Evolutionary conservation across 2,797 vertebrate species (phyloP), one percentile per base, ranked within the genome.

Genomic region (Petrocephalus schoutedeni): DNA sequence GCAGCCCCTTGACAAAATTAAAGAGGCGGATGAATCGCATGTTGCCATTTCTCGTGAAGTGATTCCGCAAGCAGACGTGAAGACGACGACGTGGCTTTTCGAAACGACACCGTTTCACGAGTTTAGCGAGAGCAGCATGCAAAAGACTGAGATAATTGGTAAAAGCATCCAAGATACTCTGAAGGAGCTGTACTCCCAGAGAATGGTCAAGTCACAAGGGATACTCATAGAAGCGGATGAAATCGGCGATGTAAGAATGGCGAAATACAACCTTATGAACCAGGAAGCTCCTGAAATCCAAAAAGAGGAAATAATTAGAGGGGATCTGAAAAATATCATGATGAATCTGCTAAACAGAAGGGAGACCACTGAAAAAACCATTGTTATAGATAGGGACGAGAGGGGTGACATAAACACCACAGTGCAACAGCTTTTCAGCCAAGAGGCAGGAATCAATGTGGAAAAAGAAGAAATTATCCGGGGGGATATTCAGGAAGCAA

Each of bases 71-170:
- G 96, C 94, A 1, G 97, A 99, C 57, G 97, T 99, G 56, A 98
- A 97, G 90, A 96, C 96, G 0, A 98, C 97, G 28, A 99, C 96
- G 0, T 99, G 98, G 97, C 95, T 98, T 19, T 99, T 99, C 94
- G 98, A 99, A 95, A 95, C 94, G 16, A 98, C 97, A 6, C 96
- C 97, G 0, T 94, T 98, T 87, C 93, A 96, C 8, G 94, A 96
- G 64, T 98, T 98, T 92, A 97, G 96, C 51, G 95, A 97, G 87
- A 96, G 90, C 89, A 94, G 58, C 59, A n/a, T 93, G 88, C 95
- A 97, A 87, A 97, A 92, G 90, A 94, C 93, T 2, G 96, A 97
- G 89, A 96, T 99, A 71, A 93, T 97, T 1, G 98, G 98, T 0
- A 98, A 98, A 91, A 98, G 95, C 86, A 95, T 99, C 87, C 97